phyloP scores from a whole-genome alignment of 2,888 invertebrate genomes.

The Chaitophorus viminalis region DNA sequence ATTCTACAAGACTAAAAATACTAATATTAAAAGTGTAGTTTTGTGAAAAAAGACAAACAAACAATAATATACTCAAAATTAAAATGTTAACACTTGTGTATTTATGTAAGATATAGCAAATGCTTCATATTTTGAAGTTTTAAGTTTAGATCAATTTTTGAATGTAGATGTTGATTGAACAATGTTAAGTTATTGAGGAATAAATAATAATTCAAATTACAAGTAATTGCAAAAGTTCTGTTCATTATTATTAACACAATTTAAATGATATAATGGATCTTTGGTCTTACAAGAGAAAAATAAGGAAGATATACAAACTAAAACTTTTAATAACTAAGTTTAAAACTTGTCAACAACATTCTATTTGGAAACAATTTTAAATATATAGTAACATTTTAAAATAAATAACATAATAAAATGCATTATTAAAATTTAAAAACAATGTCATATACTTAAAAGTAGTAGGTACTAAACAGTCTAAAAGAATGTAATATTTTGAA shows the following conservation, averaged over 20 bases:
- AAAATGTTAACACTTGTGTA: too few species aligned
- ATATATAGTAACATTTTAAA: slow-evolving; percentile 52
- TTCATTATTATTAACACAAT: slow-evolving; percentile 31
- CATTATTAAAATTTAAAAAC: slow-evolving; percentile 52
- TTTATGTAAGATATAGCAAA: too few species aligned
- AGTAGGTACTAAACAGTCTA: slow-evolving; percentile 54
- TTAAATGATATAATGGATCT: background rate
- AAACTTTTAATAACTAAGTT: slow-evolving; percentile 28
- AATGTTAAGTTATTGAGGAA: background rate
- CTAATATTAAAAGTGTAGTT: too few species aligned
- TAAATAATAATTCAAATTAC: slow-evolving; percentile 11
- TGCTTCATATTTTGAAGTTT: too few species aligned
- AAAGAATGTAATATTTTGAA: slow-evolving; percentile 42
- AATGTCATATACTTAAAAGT: slow-evolving; percentile 43
- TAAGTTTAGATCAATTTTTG: too few species aligned
- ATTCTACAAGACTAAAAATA: too few species aligned
- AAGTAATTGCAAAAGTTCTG: background rate
- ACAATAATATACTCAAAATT: too few species aligned
- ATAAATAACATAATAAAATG: slow-evolving; percentile 56
- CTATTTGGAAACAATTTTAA: slow-evolving; percentile 63
- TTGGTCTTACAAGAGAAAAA: background rate
- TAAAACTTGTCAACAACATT: slow-evolving; percentile 20
- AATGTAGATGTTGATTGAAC: background rate
- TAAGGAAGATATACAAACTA: slow-evolving; percentile 5
- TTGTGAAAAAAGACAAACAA: too few species aligned